These are phyloP conservation scores for Sisyra nigra DNA, from an alignment of 2,888 invertebrate genomes.

Conservation along the genomic window DNA sequence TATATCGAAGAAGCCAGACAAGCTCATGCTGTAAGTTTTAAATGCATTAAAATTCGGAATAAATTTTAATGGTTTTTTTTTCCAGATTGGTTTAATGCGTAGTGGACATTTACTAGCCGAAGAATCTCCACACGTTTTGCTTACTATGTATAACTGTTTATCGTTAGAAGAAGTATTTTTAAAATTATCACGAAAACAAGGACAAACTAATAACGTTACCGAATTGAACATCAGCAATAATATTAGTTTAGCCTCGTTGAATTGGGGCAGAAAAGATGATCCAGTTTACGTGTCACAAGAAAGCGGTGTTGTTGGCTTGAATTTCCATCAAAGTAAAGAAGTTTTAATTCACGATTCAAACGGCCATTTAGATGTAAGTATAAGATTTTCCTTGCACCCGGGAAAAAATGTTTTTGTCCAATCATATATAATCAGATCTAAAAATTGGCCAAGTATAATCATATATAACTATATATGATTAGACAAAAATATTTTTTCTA, in stretches of 20 bases:
- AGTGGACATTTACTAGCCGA: slow-evolving; percentile 82
- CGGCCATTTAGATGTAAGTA: slow-evolving; percentile 43
- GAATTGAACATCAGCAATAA: slow-evolving; percentile 57
- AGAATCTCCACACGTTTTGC: slow-evolving; percentile 69
- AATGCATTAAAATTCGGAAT: slow-evolving; percentile 4
- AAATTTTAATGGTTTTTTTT: slow-evolving; percentile 11
- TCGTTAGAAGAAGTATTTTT: slow-evolving; percentile 87
- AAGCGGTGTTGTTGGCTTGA: slow-evolving; percentile 71
- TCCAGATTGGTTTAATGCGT: slow-evolving; percentile 85
- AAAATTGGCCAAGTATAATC: no score
- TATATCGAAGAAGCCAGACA: slow-evolving; percentile 91
- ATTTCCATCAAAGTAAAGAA: slow-evolving; percentile 85
- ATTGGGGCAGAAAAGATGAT: slow-evolving; percentile 68
- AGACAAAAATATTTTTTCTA: no score
- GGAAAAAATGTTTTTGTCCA: no score
- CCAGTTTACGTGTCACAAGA: slow-evolving; percentile 74
- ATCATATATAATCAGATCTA: no score
- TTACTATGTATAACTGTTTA: slow-evolving; percentile 69
- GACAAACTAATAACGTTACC: slow-evolving; percentile 33
- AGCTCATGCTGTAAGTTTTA: slow-evolving; percentile 60
- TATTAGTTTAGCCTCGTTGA: slow-evolving; percentile 63
- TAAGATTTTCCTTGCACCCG: slow-evolving; percentile 4
- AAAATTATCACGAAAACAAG: slow-evolving; percentile 70
- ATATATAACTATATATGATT: no score
- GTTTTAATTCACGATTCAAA: slow-evolving; percentile 63